Evolutionary conservation across 2,113 vertebrate species (phyloP).

Genomic region (Rhombomys opimus): DNA sequence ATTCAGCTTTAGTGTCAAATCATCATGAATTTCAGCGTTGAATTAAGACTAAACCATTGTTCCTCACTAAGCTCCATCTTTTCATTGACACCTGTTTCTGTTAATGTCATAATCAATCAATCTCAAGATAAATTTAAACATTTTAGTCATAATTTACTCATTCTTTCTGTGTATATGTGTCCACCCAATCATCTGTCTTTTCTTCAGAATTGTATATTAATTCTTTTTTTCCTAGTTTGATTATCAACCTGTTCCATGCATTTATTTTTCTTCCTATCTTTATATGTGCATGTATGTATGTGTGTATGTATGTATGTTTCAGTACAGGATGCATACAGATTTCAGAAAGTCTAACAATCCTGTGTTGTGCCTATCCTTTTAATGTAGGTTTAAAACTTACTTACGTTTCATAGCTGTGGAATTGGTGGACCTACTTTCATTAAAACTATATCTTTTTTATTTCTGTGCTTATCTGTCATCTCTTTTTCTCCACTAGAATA

Average conservation of each 20-base stretch:
- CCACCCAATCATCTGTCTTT: background rate
- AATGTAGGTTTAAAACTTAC: slow-evolving; percentile 10
- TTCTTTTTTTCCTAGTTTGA: slow-evolving; percentile 36
- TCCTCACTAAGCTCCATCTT: background rate
- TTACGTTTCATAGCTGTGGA: background rate
- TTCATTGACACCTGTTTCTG: slow-evolving; percentile 44
- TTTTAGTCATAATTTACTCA: slow-evolving; percentile 33
- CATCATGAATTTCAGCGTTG: background rate
- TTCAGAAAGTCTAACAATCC: background rate
- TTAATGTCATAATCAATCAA: background rate
- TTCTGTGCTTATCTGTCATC: background rate
- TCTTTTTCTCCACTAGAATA: background rate
- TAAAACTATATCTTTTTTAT: slow-evolving; percentile 1
- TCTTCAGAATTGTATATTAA: background rate
- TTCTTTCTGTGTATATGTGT: background rate
- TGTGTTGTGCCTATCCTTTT: background rate
- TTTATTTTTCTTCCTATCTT: background rate
- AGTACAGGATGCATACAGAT: background rate
- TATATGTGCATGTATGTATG: background rate
- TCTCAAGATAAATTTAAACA: slow-evolving; percentile 31
- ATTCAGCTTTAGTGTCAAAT: slow-evolving; percentile 42
- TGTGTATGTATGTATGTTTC: background rate
- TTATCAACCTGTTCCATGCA: background rate
- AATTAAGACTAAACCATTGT: slow-evolving; percentile 23
- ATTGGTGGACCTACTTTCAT: background rate